Evolutionary conservation across 2,797 vertebrate genomes (phyloP), one percentile per base, ranked within the genome.

Genomic region (Ficedula albicollis): DNA sequence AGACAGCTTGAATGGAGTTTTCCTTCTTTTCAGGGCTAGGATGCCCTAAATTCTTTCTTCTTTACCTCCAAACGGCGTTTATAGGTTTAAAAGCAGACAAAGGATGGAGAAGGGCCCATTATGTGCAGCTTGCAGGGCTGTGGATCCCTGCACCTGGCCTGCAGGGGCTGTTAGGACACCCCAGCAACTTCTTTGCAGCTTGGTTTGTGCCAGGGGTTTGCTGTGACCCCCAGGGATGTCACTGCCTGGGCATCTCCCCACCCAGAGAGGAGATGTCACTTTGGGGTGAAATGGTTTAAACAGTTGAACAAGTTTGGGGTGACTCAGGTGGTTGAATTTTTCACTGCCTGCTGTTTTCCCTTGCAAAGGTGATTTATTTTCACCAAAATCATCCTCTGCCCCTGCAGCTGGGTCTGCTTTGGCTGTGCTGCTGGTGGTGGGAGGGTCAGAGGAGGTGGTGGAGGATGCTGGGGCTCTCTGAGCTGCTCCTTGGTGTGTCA

Each of bases 1-100:
- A 94, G 95, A 84, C 63, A 78, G 84, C 52, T 85, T 92, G 84
- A 94, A 92, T 87, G 51, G 83, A 44, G 73, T 86, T 95, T 91
- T 86, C 86, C 67, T 59, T 92, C 88, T 95, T 93, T 86, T 90
- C 92, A 93, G 82, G 83, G 70, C 66, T 89, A 73, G 88, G 74
- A 67, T 79, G 90, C 86, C 80, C 90, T 94, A 41, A 90, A 94
- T 93, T 58, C 90, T 90, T 80, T 83, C n/a, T 93, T 68, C 66
- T 92, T 84, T 93, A 90, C 86, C 54, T 96, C 93, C 62, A 38
- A 62, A 78, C 20, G 8, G 73, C 44, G n/a, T 75, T 67, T 75
- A 38, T 72, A 38, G 58, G 58, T 84, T 95, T 72, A 32, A 75
- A 86, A 86, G 54, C 56, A 36, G 66, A 81, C 69, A 84, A 92